Evolutionary conservation across 2,888 invertebrate species (phyloP), one percentile per base, ranked within the genome.

Genomic region (Platycnemis pennipes): DNA sequence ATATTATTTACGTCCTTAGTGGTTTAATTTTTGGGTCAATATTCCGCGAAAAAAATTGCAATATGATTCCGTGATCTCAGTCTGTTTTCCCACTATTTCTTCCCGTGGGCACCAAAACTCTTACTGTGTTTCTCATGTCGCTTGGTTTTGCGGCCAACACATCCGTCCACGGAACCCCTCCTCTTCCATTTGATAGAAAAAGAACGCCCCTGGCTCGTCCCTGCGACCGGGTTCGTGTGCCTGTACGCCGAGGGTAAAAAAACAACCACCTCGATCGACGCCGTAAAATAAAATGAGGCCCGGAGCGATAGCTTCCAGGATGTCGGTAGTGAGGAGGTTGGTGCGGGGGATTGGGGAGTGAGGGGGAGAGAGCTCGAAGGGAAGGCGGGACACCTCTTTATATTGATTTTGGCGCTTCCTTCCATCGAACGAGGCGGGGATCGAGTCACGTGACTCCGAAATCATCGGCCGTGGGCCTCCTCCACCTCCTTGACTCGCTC

Each of bases 351-450:
- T 31, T 31, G 77, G 77, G 11, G 31, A 37, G 77, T 7, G 13
- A 22, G 22, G 1, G 63, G 63, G 63, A 26, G 22, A 22, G 8
- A 26, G 16, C 63, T 37, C 13, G 77, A 37, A 77, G 77, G 69
- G 69, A 37, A 77, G 77, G 77, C 37, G 77, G 77, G 37, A 77
- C 77, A 77, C 77, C 77, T 77, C 77, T 77, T 53, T 89, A 37
- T 56, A 89, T 89, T 56, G 89, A 89, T 89, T 89, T 53, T 49
- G 53, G 49, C 89, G 37, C 89, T 53, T 89, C 89, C 87, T 87
- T 87, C 87, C n/a, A 87, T 87, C 45, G 87, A 87, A 46, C 87
- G 53, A 89, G 53, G 53, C 89, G 89, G 89, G 56, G 56, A 89
- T 63, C 56, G 89, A 89, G 56, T 42, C 56, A 63, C 56, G 89